These are phyloP conservation scores for Zaprionus tsacasi DNA, from an alignment of 1,140 invertebrate species.

Conservation along the genomic window DNA sequence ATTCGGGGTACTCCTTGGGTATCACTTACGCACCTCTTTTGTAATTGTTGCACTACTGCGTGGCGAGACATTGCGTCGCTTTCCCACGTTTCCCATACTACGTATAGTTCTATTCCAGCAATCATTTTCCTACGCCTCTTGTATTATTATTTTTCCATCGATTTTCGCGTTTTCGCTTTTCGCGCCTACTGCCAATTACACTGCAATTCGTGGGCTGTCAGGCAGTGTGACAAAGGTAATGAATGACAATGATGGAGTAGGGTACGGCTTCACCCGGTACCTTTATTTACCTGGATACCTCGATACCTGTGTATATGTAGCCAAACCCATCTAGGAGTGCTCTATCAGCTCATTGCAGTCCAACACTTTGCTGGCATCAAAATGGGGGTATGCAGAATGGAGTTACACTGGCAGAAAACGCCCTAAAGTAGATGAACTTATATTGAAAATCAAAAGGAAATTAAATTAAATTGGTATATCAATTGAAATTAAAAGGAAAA, in stretches of 20 bases:
- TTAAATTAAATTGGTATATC: background rate
- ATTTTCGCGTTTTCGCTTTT: conserved; percentile 43
- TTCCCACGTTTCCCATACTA: conserved; percentile 44
- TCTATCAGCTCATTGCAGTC: conserved; percentile 27
- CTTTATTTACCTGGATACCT: background rate
- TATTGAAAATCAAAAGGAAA: too few relatives aligned
- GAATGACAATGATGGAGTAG: conserved; percentile 39
- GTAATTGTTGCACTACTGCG: conserved; percentile 30
- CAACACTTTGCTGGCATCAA: conserved; percentile 10
- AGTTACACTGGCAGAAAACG: conserved; percentile 21
- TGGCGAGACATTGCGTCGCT: conserved; percentile 7
- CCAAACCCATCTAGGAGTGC: conserved; percentile 12
- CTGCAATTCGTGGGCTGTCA: conserved; percentile 27
- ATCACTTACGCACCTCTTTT: conserved; percentile 43
- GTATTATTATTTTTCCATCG: conserved; percentile 24
- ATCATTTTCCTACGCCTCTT: conserved; percentile 53
- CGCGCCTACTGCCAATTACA: conserved; percentile 54
- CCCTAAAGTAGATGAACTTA: background rate
- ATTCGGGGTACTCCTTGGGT: background rate
- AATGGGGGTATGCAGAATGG: conserved; percentile 32
- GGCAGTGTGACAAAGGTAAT: conserved; percentile 38
- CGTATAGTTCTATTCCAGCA: conserved; percentile 33
- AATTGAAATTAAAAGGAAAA: too few relatives aligned
- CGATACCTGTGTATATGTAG: too few relatives aligned
- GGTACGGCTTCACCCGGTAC: too few relatives aligned